Percentiles rank a stretch among this genome's conserved stretches.
phyloP scores from a whole-genome alignment of 2,797 vertebrate genomes.

The Champsocephalus gunnari region DNA sequence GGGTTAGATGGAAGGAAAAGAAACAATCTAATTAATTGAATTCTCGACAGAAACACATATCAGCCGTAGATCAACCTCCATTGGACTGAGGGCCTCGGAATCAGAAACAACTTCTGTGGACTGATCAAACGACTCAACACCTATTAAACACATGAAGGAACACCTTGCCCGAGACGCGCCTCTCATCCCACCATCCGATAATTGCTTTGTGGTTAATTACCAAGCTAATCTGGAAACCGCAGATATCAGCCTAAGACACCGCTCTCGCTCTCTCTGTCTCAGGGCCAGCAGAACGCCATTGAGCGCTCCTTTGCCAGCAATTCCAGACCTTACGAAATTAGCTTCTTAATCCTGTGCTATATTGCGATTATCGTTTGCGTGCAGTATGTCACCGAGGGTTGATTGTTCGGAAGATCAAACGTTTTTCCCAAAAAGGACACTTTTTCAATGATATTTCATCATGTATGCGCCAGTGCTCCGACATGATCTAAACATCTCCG shows the following conservation, averaged over 20 bases:
- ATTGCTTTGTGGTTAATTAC: conserved; percentile 88
- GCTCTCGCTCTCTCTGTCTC: conserved; percentile 65
- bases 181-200: conserved; percentile 83
- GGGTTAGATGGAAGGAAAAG: conserved; percentile 78
- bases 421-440: conserved; percentile 37
- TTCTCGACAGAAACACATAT: conserved; percentile 74
- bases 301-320: conserved; percentile 49
- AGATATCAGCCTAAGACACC: conserved; percentile 76
- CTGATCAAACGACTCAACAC: conserved; percentile 86
- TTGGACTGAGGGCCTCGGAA: conserved; percentile 69
- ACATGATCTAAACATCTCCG: conserved; percentile 11
- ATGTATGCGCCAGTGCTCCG: conserved; percentile 32
- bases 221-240: conserved; percentile 80
- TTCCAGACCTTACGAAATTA: conserved; percentile 75
- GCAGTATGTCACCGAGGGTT: conserved; percentile 63
- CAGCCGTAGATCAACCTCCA: conserved; percentile 74
- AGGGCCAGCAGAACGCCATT: conserved; percentile 64
- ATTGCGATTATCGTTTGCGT: conserved; percentile 68
- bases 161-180: conserved; percentile 78
- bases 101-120: conserved; percentile 76
- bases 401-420: conserved; percentile 64
- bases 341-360: conserved; percentile 71
- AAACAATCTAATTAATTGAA: conserved; percentile 84
- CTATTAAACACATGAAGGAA: conserved; percentile 85
- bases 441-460: conserved; percentile 30